Percentiles rank a stretch among this genome's conserved stretches.
These are phyloP conservation scores for Gobius niger DNA, from an alignment of 2,113 vertebrate genomes.

Conservation along the genomic window DNA sequence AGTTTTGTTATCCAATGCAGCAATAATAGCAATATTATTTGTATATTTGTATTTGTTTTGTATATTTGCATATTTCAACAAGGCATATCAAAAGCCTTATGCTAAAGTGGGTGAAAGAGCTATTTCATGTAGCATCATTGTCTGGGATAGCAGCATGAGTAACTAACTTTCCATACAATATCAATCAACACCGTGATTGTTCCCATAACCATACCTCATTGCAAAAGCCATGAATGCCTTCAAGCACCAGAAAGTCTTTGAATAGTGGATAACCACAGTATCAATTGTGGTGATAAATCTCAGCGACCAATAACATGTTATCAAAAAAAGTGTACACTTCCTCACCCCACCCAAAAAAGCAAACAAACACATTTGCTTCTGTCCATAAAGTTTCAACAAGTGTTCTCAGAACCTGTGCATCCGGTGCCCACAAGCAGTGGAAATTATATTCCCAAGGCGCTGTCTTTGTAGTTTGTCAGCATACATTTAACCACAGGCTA, in stretches of 20 bases:
- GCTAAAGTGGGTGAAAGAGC: too few species aligned
- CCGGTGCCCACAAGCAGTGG: conserved; percentile 5
- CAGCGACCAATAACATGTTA: neutral
- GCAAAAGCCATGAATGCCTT: neutral
- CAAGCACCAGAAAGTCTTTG: neutral
- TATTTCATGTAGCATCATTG: too few species aligned
- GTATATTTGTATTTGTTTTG: too few species aligned
- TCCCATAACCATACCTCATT: neutral
- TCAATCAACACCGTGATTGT: conserved; percentile 33
- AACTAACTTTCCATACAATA: too few species aligned
- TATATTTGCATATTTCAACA: too few species aligned
- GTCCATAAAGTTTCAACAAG: neutral
- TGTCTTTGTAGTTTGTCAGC: conserved; percentile 7
- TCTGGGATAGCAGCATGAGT: too few species aligned
- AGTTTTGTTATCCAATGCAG: neutral
- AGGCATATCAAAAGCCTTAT: too few species aligned
- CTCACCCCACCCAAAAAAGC: too few species aligned
- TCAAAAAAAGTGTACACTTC: neutral
- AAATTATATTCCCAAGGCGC: conserved; percentile 11
- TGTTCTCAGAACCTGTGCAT: conserved; percentile 4
- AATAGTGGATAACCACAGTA: conserved; percentile 5
- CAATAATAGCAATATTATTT: too few species aligned
- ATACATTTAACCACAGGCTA: conserved; percentile 2
- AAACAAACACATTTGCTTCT: too few species aligned
- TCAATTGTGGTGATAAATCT: conserved; percentile 15